Conservation (phyloP, 2,797 vertebrate species). For the Ficedula albicollis region DNA sequence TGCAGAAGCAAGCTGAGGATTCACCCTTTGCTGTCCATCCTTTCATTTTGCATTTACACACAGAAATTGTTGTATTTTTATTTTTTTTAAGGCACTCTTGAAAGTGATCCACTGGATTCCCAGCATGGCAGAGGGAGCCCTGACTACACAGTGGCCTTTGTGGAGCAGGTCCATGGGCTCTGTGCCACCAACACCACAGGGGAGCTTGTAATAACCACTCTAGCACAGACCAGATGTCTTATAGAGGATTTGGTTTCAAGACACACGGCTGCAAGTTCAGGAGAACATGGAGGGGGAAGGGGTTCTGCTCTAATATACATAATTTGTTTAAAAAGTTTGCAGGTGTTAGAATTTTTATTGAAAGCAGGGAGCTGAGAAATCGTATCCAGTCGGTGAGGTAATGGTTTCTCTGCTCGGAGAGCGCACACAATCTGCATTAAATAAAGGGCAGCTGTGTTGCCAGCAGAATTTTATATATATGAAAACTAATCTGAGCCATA, state of each 20-base stretch:
- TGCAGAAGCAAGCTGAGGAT: not conserved
- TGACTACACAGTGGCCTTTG: not conserved
- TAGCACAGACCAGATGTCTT: conserved; percentile 33
- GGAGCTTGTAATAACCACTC: conserved; percentile 18
- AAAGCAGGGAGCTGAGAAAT: conserved; percentile 48
- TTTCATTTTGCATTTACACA: not conserved
- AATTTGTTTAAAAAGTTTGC: conserved; percentile 53
- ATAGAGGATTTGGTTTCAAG: conserved; percentile 35
- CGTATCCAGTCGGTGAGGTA: conserved; percentile 10
- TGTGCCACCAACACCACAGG: not conserved
- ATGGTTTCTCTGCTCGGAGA: conserved; percentile 1
- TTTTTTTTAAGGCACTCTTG: not conserved
- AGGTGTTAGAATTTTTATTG: conserved; percentile 65
- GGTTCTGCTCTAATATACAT: conserved; percentile 5
- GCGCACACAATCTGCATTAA: not conserved
- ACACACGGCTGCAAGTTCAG: not conserved
- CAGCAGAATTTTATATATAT: conserved; percentile 26
- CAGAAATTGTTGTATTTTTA: not conserved
- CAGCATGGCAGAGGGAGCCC: not conserved
- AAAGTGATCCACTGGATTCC: not conserved
- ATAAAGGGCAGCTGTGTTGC: conserved; percentile 48
- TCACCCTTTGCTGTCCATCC: not conserved
- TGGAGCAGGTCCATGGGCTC: not conserved
- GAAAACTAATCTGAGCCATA: conserved; percentile 30
- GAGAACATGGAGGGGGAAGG: not conserved